These are phyloP conservation scores for Saccostrea glomerata DNA, from an alignment of 1,140 invertebrate species.

Conservation along the genomic window DNA sequence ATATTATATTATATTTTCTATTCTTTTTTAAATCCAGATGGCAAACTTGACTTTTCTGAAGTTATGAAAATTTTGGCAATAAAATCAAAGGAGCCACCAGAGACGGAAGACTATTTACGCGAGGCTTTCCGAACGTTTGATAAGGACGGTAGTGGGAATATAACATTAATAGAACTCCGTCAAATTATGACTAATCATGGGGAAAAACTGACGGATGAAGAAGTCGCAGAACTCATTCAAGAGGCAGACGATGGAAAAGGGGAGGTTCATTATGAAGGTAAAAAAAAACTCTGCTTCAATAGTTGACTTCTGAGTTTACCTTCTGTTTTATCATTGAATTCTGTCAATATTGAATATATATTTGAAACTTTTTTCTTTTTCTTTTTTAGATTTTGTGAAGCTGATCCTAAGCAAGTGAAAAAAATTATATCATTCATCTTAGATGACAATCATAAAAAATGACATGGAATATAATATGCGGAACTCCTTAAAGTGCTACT, in stretches of 20 bases:
- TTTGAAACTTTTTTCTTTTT: not conserved
- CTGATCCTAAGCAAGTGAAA: slow-evolving; percentile 19
- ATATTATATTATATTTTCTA: too few species aligned
- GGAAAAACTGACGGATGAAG: slow-evolving; percentile 92
- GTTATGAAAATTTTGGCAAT: slow-evolving; percentile 95
- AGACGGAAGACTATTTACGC: slow-evolving; percentile 98
- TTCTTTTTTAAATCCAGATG: not conserved
- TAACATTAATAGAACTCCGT: slow-evolving; percentile 61
- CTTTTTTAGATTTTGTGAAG: slow-evolving; percentile 33
- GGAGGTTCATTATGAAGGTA: slow-evolving; percentile 99
- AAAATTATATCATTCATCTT: too few species aligned
- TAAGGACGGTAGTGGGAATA: slow-evolving; percentile 95
- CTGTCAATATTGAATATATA: not conserved
- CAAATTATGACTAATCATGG: slow-evolving; percentile 95
- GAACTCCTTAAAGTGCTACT: too few species aligned
- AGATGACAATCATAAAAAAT: too few species aligned
- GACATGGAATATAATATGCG: too few species aligned
- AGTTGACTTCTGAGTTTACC: not conserved
- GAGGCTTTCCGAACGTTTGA: slow-evolving; percentile 99
- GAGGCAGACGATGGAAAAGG: slow-evolving; percentile 93
- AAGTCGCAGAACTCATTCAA: slow-evolving; percentile 95
- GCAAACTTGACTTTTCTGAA: slow-evolving; percentile 82
- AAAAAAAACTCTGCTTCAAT: slow-evolving; percentile 49
- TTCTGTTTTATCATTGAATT: not conserved
- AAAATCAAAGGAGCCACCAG: slow-evolving; percentile 98